Percentiles rank a stretch among this genome's conserved stretches.
Evolutionary conservation across 2,113 vertebrate species (phyloP).

Genomic region (Eptesicus fuscus): DNA sequence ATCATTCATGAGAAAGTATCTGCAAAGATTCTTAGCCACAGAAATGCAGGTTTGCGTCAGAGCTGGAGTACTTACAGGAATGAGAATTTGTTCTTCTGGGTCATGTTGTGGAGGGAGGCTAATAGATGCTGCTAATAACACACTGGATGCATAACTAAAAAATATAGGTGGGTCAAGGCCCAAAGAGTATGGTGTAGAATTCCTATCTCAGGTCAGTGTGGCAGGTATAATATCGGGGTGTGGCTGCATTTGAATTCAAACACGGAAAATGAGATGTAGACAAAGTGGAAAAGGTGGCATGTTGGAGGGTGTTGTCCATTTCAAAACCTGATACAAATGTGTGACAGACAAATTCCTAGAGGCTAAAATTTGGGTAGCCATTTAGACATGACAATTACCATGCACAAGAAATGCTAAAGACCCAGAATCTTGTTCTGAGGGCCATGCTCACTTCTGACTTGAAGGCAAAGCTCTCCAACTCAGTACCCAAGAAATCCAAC

Average conservation of each 20-base stretch:
- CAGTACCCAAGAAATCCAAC: background rate
- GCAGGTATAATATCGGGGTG: rapidly evolving
- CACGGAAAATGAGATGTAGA: background rate
- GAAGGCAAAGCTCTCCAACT: background rate
- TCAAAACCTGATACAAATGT: background rate
- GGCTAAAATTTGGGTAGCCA: background rate
- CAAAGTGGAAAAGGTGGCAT: background rate
- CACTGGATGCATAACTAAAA: background rate
- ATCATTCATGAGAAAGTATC: background rate
- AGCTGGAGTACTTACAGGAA: background rate
- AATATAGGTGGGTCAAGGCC: background rate
- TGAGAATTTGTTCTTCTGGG: background rate
- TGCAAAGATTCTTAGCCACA: background rate
- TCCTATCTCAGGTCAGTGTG: background rate
- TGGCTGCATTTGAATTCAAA: background rate
- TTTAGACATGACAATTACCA: background rate
- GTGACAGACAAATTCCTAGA: background rate
- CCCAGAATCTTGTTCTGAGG: background rate
- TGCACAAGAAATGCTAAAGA: background rate
- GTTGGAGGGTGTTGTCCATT: background rate
- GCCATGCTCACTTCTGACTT: background rate
- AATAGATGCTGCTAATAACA: background rate
- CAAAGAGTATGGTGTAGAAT: background rate
- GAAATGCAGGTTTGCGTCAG: background rate
- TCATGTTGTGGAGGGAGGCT: background rate